These are phyloP conservation scores for Jacana jacana DNA, from an alignment of 2,113 vertebrate species.

Conservation along the genomic window DNA sequence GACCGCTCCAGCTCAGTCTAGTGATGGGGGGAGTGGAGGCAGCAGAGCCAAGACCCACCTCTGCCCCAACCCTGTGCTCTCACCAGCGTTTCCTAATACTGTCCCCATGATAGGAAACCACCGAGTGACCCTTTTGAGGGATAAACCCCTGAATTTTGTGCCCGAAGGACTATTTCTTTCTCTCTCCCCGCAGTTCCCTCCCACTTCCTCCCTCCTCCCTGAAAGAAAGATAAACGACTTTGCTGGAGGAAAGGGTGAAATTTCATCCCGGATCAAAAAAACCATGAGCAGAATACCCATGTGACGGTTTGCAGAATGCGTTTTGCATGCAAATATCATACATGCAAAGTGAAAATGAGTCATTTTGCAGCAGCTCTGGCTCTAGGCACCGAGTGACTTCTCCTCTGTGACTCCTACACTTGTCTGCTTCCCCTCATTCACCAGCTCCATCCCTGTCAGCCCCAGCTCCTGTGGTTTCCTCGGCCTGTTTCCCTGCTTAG, in stretches of 20 bases:
- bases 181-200: not conserved
- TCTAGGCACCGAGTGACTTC: constrained; percentile 52
- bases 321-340: constrained; percentile 61
- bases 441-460: constrained; percentile 6
- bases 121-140: not conserved
- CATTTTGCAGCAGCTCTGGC: constrained; percentile 55
- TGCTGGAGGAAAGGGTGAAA: constrained; percentile 69
- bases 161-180: constrained; percentile 15
- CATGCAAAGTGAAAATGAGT: constrained; percentile 62
- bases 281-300: constrained; percentile 39
- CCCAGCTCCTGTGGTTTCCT: constrained; percentile 36
- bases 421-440: constrained; percentile 38
- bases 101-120: not conserved
- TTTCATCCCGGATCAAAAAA: constrained; percentile 64
- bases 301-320: not conserved
- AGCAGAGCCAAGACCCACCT: not conserved
- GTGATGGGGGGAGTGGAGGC: not conserved
- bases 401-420: constrained; percentile 55
- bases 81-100: not conserved
- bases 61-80: not conserved
- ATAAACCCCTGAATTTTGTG: constrained; percentile 32
- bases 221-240: constrained; percentile 62
- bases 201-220: constrained; percentile 55
- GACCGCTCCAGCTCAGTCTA: rapidly evolving
- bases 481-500: not conserved